Percentiles rank a stretch among this genome's conserved stretches.
phyloP scores from a whole-genome alignment of 2,888 invertebrate species.

The Teleiodes luculella region DNA sequence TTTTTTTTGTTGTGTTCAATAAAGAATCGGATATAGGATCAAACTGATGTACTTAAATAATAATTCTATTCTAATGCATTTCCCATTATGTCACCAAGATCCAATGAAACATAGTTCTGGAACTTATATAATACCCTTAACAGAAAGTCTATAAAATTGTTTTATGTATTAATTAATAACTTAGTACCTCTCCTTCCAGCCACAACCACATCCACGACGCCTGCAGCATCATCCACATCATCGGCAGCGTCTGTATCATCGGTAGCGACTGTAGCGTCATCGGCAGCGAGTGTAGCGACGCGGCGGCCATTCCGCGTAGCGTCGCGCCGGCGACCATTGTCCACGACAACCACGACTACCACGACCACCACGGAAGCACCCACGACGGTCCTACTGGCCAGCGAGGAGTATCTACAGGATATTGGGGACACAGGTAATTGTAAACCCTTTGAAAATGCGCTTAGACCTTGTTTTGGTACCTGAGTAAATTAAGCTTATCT shows the following conservation, averaged over 20 bases:
- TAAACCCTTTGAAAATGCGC: background rate
- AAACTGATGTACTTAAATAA: too few species aligned
- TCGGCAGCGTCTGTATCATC: constrained; percentile 16
- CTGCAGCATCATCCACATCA: constrained; percentile 27
- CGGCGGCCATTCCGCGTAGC: constrained; percentile 60
- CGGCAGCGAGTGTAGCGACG: constrained; percentile 52
- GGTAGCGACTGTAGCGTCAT: constrained; percentile 42
- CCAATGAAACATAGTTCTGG: too few species aligned
- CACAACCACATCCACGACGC: constrained; percentile 17
- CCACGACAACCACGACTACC: constrained; percentile 26
- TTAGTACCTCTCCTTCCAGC: background rate
- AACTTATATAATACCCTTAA: too few species aligned
- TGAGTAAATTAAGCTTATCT: too few species aligned
- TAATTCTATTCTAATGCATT: too few species aligned
- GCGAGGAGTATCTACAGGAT: constrained; percentile 60
- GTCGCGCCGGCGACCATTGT: constrained; percentile 47
- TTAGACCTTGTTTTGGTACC: too few species aligned
- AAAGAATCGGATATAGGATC: too few species aligned
- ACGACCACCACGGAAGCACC: constrained; percentile 28
- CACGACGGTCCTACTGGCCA: constrained; percentile 17
- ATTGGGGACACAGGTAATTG: constrained; percentile 55
- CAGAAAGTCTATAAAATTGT: too few species aligned
- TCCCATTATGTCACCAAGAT: too few species aligned
- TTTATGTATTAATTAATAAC: too few species aligned
- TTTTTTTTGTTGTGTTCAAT: too few species aligned